phyloP scores from a whole-genome alignment of 92 coral and sea anemone genomes.

The Zoanthus gigantus region DNA sequence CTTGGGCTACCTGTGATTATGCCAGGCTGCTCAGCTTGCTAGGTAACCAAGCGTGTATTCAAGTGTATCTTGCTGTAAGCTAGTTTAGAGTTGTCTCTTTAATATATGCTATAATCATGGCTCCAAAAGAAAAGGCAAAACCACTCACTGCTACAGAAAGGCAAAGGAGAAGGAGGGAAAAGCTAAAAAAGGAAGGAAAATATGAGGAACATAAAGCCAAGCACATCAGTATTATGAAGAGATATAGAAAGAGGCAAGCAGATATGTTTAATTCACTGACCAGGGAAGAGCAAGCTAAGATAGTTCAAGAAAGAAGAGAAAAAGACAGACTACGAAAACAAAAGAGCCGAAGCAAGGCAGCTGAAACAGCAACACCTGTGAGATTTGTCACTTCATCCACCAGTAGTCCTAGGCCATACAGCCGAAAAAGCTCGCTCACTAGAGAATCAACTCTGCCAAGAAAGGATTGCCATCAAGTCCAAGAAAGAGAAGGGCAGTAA shows the following conservation, averaged over 20 bases:
- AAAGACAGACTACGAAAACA: constrained; percentile 58
- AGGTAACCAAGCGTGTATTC: constrained; percentile 36
- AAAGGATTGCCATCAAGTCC: constrained; percentile 48
- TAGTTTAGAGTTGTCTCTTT: constrained; percentile 36
- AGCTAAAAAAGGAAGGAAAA: constrained; percentile 52
- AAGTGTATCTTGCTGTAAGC: constrained; percentile 17
- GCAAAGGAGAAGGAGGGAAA: constrained; percentile 55
- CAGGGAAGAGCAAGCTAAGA: constrained; percentile 43
- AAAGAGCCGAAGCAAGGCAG: constrained; percentile 53
- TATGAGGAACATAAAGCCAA: constrained; percentile 53
- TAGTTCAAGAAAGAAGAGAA: constrained; percentile 52
- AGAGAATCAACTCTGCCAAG: constrained; percentile 46
- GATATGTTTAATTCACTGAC: constrained; percentile 36
- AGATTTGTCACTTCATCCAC: constrained; percentile 17
- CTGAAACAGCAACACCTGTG: constrained; percentile 24
- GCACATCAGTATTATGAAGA: constrained; percentile 39
- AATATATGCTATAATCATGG: constrained; percentile 44
- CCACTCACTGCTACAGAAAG: constrained; percentile 59
- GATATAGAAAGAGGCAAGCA: constrained; percentile 43
- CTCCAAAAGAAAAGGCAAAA: constrained; percentile 48
- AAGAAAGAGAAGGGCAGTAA: constrained; percentile 49
- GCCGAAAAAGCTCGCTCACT: constrained; percentile 46
- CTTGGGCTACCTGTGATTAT: constrained; percentile 54
- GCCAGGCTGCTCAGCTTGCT: constrained; percentile 39
- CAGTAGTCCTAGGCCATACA: constrained; percentile 30